phyloP scores from a whole-genome alignment of 2,888 invertebrate genomes.

The Didymodactylos carnosus region DNA sequence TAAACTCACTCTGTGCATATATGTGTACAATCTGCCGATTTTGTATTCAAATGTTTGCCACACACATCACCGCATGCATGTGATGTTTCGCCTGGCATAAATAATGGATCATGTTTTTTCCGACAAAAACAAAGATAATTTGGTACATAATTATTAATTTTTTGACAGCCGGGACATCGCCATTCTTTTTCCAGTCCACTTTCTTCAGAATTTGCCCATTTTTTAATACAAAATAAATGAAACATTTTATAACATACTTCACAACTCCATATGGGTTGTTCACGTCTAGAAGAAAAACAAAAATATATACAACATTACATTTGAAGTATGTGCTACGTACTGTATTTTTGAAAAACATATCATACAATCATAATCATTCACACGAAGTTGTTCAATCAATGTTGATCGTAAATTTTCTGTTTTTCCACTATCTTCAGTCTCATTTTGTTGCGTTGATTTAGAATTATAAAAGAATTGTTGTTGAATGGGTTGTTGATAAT shows the following conservation, averaged over 20 bases:
- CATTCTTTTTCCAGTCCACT: conserved; percentile 45
- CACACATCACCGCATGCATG: conserved; percentile 81
- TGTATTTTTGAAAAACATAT: conserved; percentile 69
- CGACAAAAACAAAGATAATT: conserved; percentile 76
- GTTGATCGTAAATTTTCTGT: conserved; percentile 5
- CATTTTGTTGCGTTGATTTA: no score
- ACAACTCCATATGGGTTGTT: conserved; percentile 72
- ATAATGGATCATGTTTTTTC: conserved; percentile 50
- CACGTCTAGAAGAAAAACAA: conserved; percentile 38
- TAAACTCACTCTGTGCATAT: conserved; percentile 45
- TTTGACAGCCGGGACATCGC: conserved; percentile 90
- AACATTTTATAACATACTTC: conserved; percentile 71
- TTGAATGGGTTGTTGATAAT: no score
- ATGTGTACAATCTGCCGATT: conserved; percentile 34
- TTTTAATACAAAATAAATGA: conserved; percentile 67
- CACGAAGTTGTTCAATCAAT: conserved; percentile 59
- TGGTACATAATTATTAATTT: conserved; percentile 51
- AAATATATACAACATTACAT: neutral
- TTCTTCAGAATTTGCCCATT: conserved; percentile 50
- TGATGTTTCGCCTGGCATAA: conserved; percentile 41
- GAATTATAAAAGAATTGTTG: no score
- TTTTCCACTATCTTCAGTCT: neutral
- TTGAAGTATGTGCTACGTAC: neutral
- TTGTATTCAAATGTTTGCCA: conserved; percentile 37
- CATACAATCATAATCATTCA: conserved; percentile 66